Evolutionary conservation across 2,888 invertebrate genomes (phyloP).

Genomic region (Leucophenga montana): DNA sequence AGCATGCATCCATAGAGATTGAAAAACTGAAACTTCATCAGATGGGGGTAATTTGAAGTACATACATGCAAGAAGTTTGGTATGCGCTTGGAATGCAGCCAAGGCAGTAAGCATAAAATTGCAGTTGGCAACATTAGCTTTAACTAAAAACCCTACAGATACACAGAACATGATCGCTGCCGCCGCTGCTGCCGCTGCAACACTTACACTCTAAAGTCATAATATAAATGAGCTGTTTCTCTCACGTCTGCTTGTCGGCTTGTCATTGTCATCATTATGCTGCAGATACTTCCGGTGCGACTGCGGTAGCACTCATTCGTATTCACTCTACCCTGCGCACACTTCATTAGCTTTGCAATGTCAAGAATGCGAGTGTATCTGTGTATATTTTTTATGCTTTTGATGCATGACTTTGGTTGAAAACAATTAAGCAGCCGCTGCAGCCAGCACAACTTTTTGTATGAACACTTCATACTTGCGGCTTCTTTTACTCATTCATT

Average conservation of each 20-base stretch:
- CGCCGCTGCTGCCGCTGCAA: too few relatives aligned
- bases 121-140: constrained; percentile 20
- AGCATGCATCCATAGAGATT: too few relatives aligned
- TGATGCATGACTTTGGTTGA: constrained; percentile 20
- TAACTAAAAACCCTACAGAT: background rate
- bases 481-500: background rate
- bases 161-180: too few relatives aligned
- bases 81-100: constrained; percentile 23
- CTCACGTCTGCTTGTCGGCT: background rate
- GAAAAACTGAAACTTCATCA: too few relatives aligned
- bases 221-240: too few relatives aligned
- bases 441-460: background rate
- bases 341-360: constrained; percentile 2
- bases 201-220: too few relatives aligned
- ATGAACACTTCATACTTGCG: background rate
- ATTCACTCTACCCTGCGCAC: background rate
- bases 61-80: constrained; percentile 7
- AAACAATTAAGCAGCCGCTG: constrained; percentile 8
- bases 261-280: constrained; percentile 12
- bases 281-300: constrained; percentile 21
- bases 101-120: background rate
- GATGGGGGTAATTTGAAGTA: background rate
- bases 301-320: constrained; percentile 13
- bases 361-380: constrained; percentile 11
- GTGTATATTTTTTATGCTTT: too few relatives aligned